Percentiles rank a stretch among this genome's conserved stretches.
These are phyloP conservation scores for Noturus placidus DNA, from an alignment of 2,113 vertebrate genomes.

Conservation along the genomic window DNA sequence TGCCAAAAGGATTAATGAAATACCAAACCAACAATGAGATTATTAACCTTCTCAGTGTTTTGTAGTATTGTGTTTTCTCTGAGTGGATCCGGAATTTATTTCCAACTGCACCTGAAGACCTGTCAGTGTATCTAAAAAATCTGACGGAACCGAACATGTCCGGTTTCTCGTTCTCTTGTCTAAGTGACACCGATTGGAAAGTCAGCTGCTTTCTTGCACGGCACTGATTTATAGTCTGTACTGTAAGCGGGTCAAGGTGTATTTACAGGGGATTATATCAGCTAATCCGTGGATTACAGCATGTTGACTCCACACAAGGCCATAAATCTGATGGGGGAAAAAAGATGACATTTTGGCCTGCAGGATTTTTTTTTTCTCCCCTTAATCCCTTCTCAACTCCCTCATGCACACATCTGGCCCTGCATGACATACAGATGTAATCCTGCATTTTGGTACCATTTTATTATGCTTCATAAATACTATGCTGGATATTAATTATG, in stretches of 20 bases:
- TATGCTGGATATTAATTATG: slow-evolving; percentile 74
- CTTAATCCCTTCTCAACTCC: slow-evolving; percentile 69
- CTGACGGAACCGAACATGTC: neutral
- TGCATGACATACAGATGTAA: slow-evolving; percentile 71
- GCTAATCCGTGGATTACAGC: slow-evolving; percentile 83
- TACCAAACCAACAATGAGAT: neutral
- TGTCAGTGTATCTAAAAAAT: neutral
- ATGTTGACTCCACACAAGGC: slow-evolving; percentile 72
- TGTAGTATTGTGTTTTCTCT: neutral
- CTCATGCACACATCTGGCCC: slow-evolving; percentile 73
- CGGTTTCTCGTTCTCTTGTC: neutral
- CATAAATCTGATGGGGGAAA: slow-evolving; percentile 62
- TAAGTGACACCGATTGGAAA: neutral
- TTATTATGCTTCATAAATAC: slow-evolving; percentile 70
- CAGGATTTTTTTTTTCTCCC: slow-evolving; percentile 58
- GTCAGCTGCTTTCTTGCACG: neutral
- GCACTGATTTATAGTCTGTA: slow-evolving; percentile 17
- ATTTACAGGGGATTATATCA: slow-evolving; percentile 86
- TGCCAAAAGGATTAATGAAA: neutral
- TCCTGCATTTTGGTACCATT: slow-evolving; percentile 73
- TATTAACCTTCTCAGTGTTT: neutral
- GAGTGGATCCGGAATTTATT: neutral
- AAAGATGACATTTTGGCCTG: slow-evolving; percentile 54
- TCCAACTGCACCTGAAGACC: neutral
- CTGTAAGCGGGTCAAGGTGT: slow-evolving; percentile 64